phyloP scores from a whole-genome alignment of 2,888 invertebrate species.

The Acronicta aceris region DNA sequence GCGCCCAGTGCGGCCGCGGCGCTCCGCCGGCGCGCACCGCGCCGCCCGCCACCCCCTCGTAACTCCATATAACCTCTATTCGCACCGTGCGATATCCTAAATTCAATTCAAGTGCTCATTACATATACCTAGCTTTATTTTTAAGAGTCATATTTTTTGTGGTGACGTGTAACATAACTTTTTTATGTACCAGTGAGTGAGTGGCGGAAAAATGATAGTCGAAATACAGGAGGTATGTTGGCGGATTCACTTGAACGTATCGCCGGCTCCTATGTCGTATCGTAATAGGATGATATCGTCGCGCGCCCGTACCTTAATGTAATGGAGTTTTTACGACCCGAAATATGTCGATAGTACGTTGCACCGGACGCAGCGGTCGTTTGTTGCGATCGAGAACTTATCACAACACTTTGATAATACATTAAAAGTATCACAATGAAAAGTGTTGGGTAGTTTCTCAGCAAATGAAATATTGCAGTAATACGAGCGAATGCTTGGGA shows the following conservation, averaged over 20 bases:
- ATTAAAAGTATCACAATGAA: conserved; percentile 4
- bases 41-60: conserved; percentile 60
- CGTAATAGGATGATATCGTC: conserved; percentile 46
- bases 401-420: conserved; percentile 33
- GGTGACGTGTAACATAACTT: conserved; percentile 35
- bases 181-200: conserved; percentile 52
- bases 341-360: conserved; percentile 52
- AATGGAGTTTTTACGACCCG: conserved; percentile 64
- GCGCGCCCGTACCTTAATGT: conserved; percentile 36
- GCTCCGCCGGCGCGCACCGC: conserved; percentile 84
- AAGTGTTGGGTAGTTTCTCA: conserved; percentile 14
- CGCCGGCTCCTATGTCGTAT: conserved; percentile 49
- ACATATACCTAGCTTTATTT: conserved; percentile 49
- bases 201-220: conserved; percentile 82
- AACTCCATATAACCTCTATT: conserved; percentile 57
- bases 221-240: conserved; percentile 85
- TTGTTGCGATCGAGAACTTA: conserved; percentile 28
- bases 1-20: conserved; percentile 86
- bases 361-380: conserved; percentile 60
- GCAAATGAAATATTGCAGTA: conserved; percentile 39
- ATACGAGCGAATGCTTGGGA: conserved; percentile 35
- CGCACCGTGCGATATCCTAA: conserved; percentile 47
- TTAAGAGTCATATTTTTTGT: conserved; percentile 52
- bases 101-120: conserved; percentile 44
- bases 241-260: conserved; percentile 38